A percentile compares a stretch with the other conserved stretches of the same genome.
Evolutionary conservation across 2,888 invertebrate genomes (phyloP).

Genomic region (Luperina testacea): DNA sequence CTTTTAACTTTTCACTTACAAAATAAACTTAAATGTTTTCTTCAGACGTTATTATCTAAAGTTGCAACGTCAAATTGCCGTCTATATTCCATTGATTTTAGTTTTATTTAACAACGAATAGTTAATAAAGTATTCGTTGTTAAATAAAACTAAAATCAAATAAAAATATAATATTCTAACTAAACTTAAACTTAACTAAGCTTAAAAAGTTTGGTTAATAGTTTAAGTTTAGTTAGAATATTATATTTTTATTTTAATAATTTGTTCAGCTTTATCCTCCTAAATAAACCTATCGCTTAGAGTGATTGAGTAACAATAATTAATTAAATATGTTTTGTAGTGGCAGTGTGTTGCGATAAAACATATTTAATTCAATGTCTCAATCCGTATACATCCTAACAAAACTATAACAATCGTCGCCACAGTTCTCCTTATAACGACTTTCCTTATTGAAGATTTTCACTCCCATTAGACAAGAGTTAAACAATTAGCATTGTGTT

Average conservation of each 20-base stretch:
- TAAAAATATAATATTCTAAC: too few species aligned
- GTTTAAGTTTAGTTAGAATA: too few species aligned
- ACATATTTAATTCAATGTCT: neutral
- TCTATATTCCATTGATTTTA: neutral
- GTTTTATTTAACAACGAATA: neutral
- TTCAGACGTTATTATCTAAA: neutral
- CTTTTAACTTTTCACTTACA: neutral
- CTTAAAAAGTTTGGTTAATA: too few species aligned
- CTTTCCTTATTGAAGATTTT: constrained; percentile 35
- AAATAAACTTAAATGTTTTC: neutral
- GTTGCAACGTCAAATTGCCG: neutral
- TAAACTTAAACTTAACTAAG: too few species aligned
- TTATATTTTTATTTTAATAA: too few species aligned
- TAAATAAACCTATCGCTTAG: too few species aligned
- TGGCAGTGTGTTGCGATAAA: too few species aligned
- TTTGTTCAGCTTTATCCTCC: too few species aligned
- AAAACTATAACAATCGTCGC: constrained; percentile 14
- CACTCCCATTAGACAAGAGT: constrained; percentile 21
- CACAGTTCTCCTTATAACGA: constrained; percentile 5
- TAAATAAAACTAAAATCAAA: too few species aligned
- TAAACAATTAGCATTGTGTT: constrained; percentile 48
- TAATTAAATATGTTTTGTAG: too few species aligned
- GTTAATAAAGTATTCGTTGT: too few species aligned
- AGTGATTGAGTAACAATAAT: too few species aligned
- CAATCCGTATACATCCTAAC: neutral